These are phyloP conservation scores for Centropyge bicolor DNA, from an alignment of 2,797 vertebrate genomes.

Conservation along the genomic window DNA sequence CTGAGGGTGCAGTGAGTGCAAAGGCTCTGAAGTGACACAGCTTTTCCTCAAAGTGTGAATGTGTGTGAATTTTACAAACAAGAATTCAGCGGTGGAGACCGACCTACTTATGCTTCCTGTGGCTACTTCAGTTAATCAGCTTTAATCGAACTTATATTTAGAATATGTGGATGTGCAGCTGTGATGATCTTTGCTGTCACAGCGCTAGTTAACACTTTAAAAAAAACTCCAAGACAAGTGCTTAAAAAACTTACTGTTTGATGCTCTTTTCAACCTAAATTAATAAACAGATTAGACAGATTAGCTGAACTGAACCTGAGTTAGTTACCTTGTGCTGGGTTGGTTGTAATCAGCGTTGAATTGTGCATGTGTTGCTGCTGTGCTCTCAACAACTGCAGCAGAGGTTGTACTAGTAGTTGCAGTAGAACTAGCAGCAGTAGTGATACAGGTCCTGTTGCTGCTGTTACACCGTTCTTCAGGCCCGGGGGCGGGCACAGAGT, in stretches of 20 bases:
- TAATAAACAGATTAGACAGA: no score
- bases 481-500: slow-evolving; percentile 88
- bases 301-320: neutral
- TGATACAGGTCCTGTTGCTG: slow-evolving; percentile 77
- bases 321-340: slow-evolving; percentile 87
- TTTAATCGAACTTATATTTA: neutral
- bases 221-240: no score
- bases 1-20: no score
- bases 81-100: neutral
- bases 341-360: slow-evolving; percentile 82
- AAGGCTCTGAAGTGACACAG: no score
- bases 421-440: slow-evolving; percentile 8
- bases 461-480: slow-evolving; percentile 85
- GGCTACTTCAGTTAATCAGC: neutral
- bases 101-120: neutral
- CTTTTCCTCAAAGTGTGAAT: neutral
- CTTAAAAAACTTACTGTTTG: no score
- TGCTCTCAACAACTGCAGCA: slow-evolving; percentile 54
- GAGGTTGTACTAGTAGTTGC: neutral
- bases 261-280: no score
- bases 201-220: no score
- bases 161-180: neutral
- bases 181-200: no score
- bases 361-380: slow-evolving; percentile 66
- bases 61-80: neutral